Base-by-base conservation (phyloP, 2,113 vertebrate genomes). In the Macquaria ambigua region DNA sequence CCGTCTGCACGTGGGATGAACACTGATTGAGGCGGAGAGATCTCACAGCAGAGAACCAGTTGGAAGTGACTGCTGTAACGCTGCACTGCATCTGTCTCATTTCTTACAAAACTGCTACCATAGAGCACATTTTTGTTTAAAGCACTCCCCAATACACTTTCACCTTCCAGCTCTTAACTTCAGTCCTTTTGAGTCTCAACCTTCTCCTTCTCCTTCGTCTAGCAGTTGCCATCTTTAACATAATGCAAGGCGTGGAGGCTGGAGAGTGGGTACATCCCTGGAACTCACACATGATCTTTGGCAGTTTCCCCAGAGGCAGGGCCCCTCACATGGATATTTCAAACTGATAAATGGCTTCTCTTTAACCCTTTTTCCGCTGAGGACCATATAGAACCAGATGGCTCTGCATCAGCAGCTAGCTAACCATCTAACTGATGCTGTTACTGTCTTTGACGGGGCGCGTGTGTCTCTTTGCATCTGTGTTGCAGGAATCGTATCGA, bases 401-500 rank as follows among this genome's bases (percentile, higher is more conserved):
- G 6, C 11, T 53, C 37, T 41, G 71, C 71, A 46, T 20, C 72
- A 74, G 52, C 71, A 56, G 20, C 16, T 16, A 58, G 68, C 5
- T 2, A 11, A 39, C 25, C 23, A 8, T 43, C 34, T 62, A 1
- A 62, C 74, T 25, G 59, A 39, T 48, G 28, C n/a, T 8, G n/a
- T 58, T 3, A 25, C 16, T n/a, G 59, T 41, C 9, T 41, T 23
- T 89, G 23, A 87, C 74, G 18, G 55, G 23, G 21, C 9, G 0
- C n/a, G 25, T 43, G 21, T 63, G 15, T 18, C 11, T 15, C 31
- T 74, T 41, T 71, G 8, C 46, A 23, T 87, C 21, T 52, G n/a
- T 52, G 5, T 58, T 80, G 59, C 89, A 99, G 98, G 98, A 99
- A 86, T 99, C 98, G 1, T 99, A 99, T 87, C 96, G 98, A 70